phyloP scores from a whole-genome alignment of 2,113 vertebrate genomes.

The Madoqua kirkii region DNA sequence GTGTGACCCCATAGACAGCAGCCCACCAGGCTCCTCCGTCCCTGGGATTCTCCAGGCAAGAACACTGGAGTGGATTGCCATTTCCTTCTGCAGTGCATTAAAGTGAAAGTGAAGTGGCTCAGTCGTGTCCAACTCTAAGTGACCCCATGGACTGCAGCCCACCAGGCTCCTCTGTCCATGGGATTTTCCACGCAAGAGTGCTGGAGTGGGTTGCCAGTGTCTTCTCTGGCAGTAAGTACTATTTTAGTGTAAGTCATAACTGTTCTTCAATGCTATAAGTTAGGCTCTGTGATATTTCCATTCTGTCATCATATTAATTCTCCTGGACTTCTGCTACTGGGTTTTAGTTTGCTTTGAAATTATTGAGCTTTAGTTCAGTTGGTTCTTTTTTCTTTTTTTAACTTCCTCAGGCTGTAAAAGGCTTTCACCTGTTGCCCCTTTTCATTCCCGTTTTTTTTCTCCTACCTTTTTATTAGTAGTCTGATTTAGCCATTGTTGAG shows the following conservation, averaged over 20 bases:
- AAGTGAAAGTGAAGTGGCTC: no score
- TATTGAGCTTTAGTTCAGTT: conserved; percentile 51
- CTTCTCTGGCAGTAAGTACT: not conserved
- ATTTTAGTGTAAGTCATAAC: conserved; percentile 57
- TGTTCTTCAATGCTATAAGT: conserved; percentile 17
- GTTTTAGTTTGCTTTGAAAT: conserved; percentile 16
- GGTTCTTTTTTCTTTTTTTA: not conserved
- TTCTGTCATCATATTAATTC: conserved; percentile 23
- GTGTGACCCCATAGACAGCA: no score
- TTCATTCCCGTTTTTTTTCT: not conserved
- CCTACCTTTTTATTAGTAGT: not conserved
- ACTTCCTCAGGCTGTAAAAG: conserved; percentile 7
- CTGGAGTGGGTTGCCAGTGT: no score
- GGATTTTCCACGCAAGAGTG: no score
- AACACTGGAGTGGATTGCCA: no score
- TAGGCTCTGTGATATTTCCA: not conserved
- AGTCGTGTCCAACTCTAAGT: no score
- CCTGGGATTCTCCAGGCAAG: no score
- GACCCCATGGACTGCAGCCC: no score
- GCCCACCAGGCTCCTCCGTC: no score
- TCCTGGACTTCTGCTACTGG: not conserved
- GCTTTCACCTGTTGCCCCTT: conserved; percentile 11
- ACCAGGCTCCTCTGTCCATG: no score
- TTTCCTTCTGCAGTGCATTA: no score
- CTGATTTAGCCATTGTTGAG: not conserved